phyloP scores from a whole-genome alignment of 1,140 invertebrate species.

The Neodiprion lecontei region DNA sequence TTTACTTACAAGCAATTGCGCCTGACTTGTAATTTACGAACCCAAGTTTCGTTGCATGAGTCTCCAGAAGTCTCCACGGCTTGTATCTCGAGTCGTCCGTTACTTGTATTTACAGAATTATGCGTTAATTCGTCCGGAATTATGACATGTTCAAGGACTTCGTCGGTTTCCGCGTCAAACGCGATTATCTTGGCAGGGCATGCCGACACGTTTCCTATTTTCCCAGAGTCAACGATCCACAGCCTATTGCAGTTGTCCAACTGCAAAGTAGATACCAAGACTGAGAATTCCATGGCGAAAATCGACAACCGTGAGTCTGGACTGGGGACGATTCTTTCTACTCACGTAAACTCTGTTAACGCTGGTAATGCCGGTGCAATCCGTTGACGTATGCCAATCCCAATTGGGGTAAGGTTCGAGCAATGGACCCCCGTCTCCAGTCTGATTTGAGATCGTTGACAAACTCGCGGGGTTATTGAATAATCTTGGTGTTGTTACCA shows the following conservation, averaged over 20 bases:
- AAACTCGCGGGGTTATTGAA: conserved; percentile 38
- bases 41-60: conserved; percentile 21
- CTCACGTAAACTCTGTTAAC: conserved; percentile 34
- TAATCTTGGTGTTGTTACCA: conserved; percentile 34
- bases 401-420: conserved; percentile 41
- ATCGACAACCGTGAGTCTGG: too few species aligned
- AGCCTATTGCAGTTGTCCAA: conserved; percentile 59
- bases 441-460: conserved; percentile 18
- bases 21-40: conserved; percentile 27
- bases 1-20: neutral
- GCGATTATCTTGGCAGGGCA: conserved; percentile 59
- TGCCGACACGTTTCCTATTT: conserved; percentile 47
- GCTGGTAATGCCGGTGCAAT: conserved; percentile 33
- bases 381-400: conserved; percentile 29
- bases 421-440: conserved; percentile 22
- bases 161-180: conserved; percentile 55
- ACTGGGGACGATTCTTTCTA: neutral
- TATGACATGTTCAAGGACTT: conserved; percentile 49
- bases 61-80: conserved; percentile 30
- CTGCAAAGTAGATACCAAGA: conserved; percentile 49
- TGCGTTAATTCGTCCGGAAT: conserved; percentile 45
- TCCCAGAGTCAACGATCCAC: conserved; percentile 62
- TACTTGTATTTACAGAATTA: conserved; percentile 24
- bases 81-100: conserved; percentile 37
- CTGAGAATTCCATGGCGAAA: too few species aligned